Conservation (phyloP, 2,888 invertebrate species). For the Synergus gifuensis region DNA sequence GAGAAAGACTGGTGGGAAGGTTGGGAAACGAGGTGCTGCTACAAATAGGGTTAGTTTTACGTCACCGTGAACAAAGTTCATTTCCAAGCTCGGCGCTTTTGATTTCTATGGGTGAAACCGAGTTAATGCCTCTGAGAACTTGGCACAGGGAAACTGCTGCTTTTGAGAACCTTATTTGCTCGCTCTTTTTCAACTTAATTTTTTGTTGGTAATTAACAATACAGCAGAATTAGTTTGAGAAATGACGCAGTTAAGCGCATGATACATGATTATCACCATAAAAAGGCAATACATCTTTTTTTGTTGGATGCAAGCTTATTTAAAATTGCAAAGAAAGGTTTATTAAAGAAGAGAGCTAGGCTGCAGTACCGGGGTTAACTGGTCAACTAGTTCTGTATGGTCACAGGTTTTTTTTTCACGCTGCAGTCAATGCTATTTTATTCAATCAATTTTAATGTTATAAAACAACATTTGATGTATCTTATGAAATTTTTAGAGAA, state of each 20-base stretch:
- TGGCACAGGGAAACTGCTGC: background rate
- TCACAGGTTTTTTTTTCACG: too few relatives aligned
- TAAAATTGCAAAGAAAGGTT: background rate
- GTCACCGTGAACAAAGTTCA: constrained; percentile 53
- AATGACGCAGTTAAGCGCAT: background rate
- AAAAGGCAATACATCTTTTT: background rate
- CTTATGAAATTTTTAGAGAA: too few relatives aligned
- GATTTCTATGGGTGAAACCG: background rate
- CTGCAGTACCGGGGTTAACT: too few relatives aligned
- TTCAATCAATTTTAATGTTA: too few relatives aligned
- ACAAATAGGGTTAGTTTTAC: constrained; percentile 58
- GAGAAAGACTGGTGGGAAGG: too few relatives aligned
- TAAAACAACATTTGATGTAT: too few relatives aligned
- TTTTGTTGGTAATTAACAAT: background rate
- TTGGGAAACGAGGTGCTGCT: constrained; percentile 52
- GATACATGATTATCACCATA: background rate
- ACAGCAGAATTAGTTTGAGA: background rate
- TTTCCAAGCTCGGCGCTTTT: constrained; percentile 22
- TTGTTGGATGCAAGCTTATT: background rate
- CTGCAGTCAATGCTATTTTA: too few relatives aligned
- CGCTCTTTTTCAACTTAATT: background rate
- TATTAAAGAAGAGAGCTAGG: background rate
- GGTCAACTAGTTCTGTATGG: too few relatives aligned
- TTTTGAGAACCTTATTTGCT: background rate
- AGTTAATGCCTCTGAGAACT: background rate